These are phyloP conservation scores for Sinocyclocheilus grahami DNA, from an alignment of 2,113 vertebrate genomes.

Conservation along the genomic window DNA sequence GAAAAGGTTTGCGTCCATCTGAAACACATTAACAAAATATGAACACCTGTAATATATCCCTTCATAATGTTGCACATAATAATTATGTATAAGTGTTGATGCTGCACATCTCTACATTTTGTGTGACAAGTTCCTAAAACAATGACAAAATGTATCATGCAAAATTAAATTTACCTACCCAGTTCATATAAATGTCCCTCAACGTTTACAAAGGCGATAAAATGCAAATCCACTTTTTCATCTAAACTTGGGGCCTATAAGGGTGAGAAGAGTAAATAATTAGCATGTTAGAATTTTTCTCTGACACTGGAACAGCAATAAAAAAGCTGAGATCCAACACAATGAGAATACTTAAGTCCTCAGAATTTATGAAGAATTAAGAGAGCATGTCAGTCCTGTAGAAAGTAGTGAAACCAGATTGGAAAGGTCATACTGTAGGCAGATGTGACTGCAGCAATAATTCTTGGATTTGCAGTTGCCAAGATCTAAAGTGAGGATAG, in stretches of 20 bases:
- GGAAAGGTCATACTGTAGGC: neutral
- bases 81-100: neutral
- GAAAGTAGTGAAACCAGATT: neutral
- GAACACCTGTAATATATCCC: neutral
- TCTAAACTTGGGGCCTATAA: constrained; percentile 92
- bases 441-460: neutral
- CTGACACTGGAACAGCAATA: neutral
- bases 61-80: neutral
- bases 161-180: constrained; percentile 78
- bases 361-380: neutral
- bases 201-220: constrained; percentile 97
- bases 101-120: neutral
- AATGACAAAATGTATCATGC: neutral
- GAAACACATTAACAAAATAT: constrained; percentile 35
- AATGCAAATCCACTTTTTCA: constrained; percentile 98
- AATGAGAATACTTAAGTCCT: neutral
- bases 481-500: too few relatives aligned
- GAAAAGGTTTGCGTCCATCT: constrained; percentile 97
- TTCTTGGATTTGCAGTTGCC: too few relatives aligned
- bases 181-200: constrained; percentile 92
- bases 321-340: neutral
- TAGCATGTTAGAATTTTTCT: neutral
- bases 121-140: neutral
- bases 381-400: neutral
- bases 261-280: neutral